These are phyloP conservation scores for Alaudala cheleensis DNA, from an alignment of 2,113 vertebrate species.

Conservation along the genomic window DNA sequence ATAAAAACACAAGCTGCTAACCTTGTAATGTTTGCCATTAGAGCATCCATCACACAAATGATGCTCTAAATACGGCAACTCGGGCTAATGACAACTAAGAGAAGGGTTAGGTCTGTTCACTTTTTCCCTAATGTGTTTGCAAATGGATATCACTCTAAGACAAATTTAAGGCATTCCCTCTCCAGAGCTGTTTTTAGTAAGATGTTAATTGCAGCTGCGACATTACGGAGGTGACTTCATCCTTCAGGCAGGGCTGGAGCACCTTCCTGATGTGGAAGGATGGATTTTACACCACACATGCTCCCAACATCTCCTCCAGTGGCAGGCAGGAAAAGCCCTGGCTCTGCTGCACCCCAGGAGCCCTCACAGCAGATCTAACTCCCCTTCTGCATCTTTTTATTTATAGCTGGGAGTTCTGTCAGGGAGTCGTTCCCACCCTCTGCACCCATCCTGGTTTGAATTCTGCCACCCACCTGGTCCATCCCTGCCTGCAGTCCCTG, in stretches of 20 bases:
- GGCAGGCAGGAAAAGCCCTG: not conserved
- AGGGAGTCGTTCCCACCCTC: not conserved
- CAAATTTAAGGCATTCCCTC: not conserved
- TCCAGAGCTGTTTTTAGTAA: not conserved
- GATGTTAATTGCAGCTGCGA: not conserved
- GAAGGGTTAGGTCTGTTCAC: not conserved
- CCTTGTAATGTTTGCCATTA: conserved; percentile 17
- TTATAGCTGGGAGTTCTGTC: not conserved
- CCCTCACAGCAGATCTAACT: not conserved
- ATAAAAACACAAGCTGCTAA: conserved; percentile 24
- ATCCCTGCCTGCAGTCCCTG: not conserved
- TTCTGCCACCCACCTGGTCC: not conserved
- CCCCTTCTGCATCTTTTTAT: not conserved
- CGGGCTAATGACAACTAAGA: not conserved
- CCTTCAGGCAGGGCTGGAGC: not conserved
- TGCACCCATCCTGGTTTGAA: not conserved
- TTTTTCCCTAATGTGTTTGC: not conserved
- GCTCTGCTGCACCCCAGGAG: not conserved
- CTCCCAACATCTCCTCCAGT: not conserved
- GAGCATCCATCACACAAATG: not conserved
- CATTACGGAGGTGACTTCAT: not conserved
- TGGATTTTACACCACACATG: not conserved
- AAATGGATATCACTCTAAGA: not conserved
- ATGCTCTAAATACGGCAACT: not conserved
- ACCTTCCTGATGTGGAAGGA: not conserved